These are phyloP conservation scores for Chaetodon trifasciatus DNA, from an alignment of 2,797 vertebrate genomes.

Conservation along the genomic window DNA sequence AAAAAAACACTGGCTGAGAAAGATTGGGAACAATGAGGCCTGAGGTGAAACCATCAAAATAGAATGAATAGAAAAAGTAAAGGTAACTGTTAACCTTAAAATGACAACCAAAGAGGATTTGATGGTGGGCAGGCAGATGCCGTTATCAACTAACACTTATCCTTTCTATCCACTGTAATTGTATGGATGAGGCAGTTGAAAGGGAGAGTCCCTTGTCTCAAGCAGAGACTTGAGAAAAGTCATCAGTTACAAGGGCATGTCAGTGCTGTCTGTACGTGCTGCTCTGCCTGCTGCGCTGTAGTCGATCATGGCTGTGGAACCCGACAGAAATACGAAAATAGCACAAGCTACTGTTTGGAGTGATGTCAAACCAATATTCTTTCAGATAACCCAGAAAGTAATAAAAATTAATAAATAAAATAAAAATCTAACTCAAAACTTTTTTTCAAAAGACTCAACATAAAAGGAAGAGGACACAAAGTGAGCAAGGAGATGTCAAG, in stretches of 20 bases:
- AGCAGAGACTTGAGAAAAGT: slow-evolving; percentile 57
- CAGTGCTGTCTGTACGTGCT: slow-evolving; percentile 46
- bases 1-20: slow-evolving; percentile 15
- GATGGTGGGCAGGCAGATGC: not conserved
- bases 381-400: slow-evolving; percentile 63
- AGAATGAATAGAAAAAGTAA: slow-evolving; percentile 24
- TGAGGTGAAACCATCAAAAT: slow-evolving; percentile 18
- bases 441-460: slow-evolving; percentile 65
- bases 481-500: slow-evolving; percentile 82
- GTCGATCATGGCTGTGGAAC: slow-evolving; percentile 49
- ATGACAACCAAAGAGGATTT: slow-evolving; percentile 8
- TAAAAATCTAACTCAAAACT: slow-evolving; percentile 50
- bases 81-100: slow-evolving; percentile 22
- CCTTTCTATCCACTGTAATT: slow-evolving; percentile 34
- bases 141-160: slow-evolving; percentile 15
- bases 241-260: slow-evolving; percentile 48
- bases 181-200: slow-evolving; percentile 29
- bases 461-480: slow-evolving; percentile 75
- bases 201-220: slow-evolving; percentile 44
- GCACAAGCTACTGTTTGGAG: slow-evolving; percentile 69
- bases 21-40: slow-evolving; percentile 4
- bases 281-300: slow-evolving; percentile 51
- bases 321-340: slow-evolving; percentile 49
- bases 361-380: slow-evolving; percentile 72
- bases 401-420: slow-evolving; percentile 53